Base-by-base conservation (phyloP, 1,140 invertebrate genomes). In the Cheumatopsyche charites region DNA sequence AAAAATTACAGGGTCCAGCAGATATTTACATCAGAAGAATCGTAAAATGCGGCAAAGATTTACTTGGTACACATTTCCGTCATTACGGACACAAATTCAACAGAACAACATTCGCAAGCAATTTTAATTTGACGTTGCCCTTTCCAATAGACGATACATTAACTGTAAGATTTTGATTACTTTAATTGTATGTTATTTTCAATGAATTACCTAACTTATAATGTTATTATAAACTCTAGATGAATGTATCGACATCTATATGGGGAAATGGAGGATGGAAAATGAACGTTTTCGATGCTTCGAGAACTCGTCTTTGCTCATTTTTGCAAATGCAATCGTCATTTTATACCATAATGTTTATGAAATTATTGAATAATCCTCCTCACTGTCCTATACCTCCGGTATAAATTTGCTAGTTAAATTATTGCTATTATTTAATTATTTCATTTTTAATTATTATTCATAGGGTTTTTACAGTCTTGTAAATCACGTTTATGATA, bases 191-290 rank as follows among this genome's bases (percentile, higher is more conserved):
- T n/a, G n/a, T n/a, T n/a, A n/a, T n/a, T n/a, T n/a, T n/a, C n/a
- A n/a, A n/a, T n/a, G n/a, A n/a, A n/a, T n/a, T n/a, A n/a, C n/a
- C n/a, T n/a, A n/a, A n/a, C n/a, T n/a, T n/a, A n/a, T n/a, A n/a
- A n/a, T n/a, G n/a, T n/a, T n/a, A n/a, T n/a, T n/a, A n/a, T n/a
- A n/a, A n/a, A n/a, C n/a, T n/a, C n/a, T 25, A 58, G 55, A 0
- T 58, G 7, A 58, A 58, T n/a, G 7, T 25, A 11, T 25, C 55
- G 19, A 9, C 62, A 17, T 63, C 62, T 1, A 63, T 42, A 63
- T 63, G 62, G 62, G 62, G 62, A 42, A 15, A 63, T 42, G 62
- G 62, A 6, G 62, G 62, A 17, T 63, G 62, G 62, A 63, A 63
- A 43, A 26, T 29, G 12, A 63, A 63, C 15, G 15, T 15, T 42